Percentiles rank a stretch among this genome's conserved stretches.
Evolutionary conservation across 1,140 invertebrate genomes (phyloP).

Genomic region (Apis laboriosa): DNA sequence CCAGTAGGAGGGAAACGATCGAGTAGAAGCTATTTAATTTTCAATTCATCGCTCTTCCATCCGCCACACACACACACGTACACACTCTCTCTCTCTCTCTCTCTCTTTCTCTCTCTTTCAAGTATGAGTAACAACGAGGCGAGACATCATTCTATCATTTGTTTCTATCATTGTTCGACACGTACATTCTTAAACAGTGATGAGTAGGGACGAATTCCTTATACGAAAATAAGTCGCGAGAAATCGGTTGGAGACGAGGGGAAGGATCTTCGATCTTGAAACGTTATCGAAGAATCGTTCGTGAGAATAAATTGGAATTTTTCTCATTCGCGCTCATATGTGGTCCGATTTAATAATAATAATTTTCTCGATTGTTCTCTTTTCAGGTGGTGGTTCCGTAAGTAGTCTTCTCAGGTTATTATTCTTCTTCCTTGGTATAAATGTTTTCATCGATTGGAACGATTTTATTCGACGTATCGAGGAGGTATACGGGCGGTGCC

Average conservation of each 20-base stretch:
- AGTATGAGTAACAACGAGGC: background rate
- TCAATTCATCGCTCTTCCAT: background rate
- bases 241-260: background rate
- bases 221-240: constrained; percentile 15
- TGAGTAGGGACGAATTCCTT: background rate
- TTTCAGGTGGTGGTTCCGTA: background rate
- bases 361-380: background rate
- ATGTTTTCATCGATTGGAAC: too few species aligned
- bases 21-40: constrained; percentile 22
- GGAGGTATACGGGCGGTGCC: constrained; percentile 3
- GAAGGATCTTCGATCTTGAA: background rate
- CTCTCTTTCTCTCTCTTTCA: background rate
- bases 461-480: constrained; percentile 38
- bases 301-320: background rate
- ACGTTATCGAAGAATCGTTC: background rate
- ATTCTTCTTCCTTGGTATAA: background rate
- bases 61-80: too few species aligned
- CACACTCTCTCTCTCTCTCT: background rate
- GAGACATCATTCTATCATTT: background rate
- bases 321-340: background rate
- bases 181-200: constrained; percentile 10
- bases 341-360: background rate
- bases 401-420: background rate
- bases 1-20: constrained; percentile 51
- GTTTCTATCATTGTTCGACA: constrained; percentile 16